phyloP scores from a whole-genome alignment of 1,140 invertebrate genomes.

The Drosophila kepulauana region DNA sequence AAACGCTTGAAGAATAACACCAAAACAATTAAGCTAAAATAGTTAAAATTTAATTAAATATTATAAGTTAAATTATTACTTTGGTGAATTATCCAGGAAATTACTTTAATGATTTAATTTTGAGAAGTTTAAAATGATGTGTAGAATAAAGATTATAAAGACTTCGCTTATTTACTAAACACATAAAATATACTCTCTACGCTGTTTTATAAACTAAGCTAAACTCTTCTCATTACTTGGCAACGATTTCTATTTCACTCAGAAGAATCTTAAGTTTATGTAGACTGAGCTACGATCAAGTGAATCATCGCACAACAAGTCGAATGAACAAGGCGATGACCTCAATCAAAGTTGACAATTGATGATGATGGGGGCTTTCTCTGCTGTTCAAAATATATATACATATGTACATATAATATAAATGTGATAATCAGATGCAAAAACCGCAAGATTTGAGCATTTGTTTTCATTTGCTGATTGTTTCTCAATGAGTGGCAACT shows the following conservation, averaged over 20 bases:
- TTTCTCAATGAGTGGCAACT: slow-evolving; percentile 9
- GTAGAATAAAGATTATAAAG: no score
- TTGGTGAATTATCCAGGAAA: neutral
- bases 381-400: slow-evolving; percentile 7
- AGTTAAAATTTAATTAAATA: neutral
- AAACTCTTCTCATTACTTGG: neutral
- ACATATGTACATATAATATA: neutral
- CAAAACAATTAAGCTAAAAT: neutral
- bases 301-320: slow-evolving; percentile 22
- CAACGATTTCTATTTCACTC: neutral
- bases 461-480: slow-evolving; percentile 18
- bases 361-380: slow-evolving; percentile 44
- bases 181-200: no score
- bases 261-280: slow-evolving; percentile 11
- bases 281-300: slow-evolving; percentile 4
- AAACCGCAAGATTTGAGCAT: slow-evolving; percentile 29
- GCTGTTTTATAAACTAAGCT: neutral
- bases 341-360: slow-evolving; percentile 45
- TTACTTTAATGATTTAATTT: no score
- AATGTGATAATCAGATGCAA: slow-evolving; percentile 33
- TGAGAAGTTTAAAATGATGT: no score
- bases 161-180: no score
- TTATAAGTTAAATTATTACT: neutral
- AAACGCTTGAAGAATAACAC: neutral
- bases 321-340: slow-evolving; percentile 40